Base-by-base conservation (phyloP, 2,797 vertebrate species). In the Hoplostethus atlanticus region DNA sequence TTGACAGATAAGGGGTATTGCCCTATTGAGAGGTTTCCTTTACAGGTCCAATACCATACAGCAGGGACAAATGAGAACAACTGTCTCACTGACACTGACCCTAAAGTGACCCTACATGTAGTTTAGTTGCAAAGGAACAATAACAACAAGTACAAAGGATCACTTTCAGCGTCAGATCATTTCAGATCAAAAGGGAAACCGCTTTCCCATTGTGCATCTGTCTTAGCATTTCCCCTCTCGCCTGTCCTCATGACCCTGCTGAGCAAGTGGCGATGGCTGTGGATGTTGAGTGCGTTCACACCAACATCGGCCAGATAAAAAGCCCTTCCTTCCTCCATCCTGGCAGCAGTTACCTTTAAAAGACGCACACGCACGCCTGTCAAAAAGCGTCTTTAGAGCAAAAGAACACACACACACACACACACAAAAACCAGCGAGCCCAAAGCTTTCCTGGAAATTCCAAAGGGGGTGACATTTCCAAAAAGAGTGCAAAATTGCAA, bases 301-400 rank as follows among this genome's bases (percentile, higher is more conserved):
- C 59, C 62, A 81, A 63, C 66, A 61, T 12, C 57, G 67, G 51
- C 62, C 75, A 84, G 84, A 91, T 90, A 89, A 88, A 79, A 83
- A 73, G 59, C 30, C 28, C 47, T 92, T 93, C 91, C 91, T 93
- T 91, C 92, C 89, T 91, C 71, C 21, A 66, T 87, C 73, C 86
- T 83, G 82, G 70, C 81, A 89, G 74, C 63, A 69, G 80, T 52
- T 80, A 68, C 68, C 62, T 87, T 83, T 84, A 86, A 90, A 90
- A 90, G 73, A 84, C 6, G 15, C 67, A 79, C 40, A 79, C 38
- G 64, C 60, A 58, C 75, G 81, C 76, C 72, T 76, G 66, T 80
- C 71, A 75, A 70, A 66, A 0, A 44, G 28, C 3, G 34, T 86
- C 56, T 82, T 68, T 85, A 52, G 60, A 80, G 60, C 61, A 59